Evolutionary conservation across 2,113 vertebrate genomes (phyloP).

Genomic region (Mormoops blainvillei): DNA sequence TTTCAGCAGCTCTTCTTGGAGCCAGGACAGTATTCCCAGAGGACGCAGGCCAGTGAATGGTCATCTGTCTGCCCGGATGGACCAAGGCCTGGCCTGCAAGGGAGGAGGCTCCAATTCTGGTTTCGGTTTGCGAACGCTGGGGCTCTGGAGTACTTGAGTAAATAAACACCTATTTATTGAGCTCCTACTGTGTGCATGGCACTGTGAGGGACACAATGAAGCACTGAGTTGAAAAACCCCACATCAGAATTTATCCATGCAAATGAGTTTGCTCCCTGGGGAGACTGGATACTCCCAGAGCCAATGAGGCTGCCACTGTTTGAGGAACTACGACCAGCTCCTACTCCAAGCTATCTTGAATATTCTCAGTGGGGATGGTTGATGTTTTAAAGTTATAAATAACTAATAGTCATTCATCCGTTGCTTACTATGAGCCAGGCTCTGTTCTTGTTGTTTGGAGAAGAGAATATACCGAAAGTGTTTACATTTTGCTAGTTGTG

Average conservation of each 20-base stretch:
- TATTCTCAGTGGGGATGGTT: not conserved
- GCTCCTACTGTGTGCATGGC: conserved; percentile 68
- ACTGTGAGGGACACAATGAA: conserved; percentile 50
- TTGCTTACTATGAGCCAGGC: not conserved
- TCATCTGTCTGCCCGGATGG: conserved; percentile 61
- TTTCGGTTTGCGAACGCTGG: conserved; percentile 56
- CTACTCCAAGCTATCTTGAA: not conserved
- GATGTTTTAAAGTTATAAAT: conserved; percentile 7
- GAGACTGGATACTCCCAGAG: not conserved
- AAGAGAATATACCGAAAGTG: not conserved
- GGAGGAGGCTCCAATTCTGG: conserved; percentile 42
- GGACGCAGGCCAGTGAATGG: conserved; percentile 47
- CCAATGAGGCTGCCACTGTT: not conserved
- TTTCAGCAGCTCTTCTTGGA: conserved; percentile 47
- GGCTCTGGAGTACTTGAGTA: conserved; percentile 46
- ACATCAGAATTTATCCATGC: conserved; percentile 49
- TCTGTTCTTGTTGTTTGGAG: not conserved
- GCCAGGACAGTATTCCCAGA: conserved; percentile 50
- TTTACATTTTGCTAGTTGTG: not conserved
- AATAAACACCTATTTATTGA: conserved; percentile 72
- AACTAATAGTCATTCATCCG: not conserved
- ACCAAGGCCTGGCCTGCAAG: not conserved
- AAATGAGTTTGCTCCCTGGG: not conserved
- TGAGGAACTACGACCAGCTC: not conserved
- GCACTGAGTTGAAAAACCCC: conserved; percentile 60